Conservation (phyloP, 1,140 invertebrate species). For the Sycophaga agraensis region DNA sequence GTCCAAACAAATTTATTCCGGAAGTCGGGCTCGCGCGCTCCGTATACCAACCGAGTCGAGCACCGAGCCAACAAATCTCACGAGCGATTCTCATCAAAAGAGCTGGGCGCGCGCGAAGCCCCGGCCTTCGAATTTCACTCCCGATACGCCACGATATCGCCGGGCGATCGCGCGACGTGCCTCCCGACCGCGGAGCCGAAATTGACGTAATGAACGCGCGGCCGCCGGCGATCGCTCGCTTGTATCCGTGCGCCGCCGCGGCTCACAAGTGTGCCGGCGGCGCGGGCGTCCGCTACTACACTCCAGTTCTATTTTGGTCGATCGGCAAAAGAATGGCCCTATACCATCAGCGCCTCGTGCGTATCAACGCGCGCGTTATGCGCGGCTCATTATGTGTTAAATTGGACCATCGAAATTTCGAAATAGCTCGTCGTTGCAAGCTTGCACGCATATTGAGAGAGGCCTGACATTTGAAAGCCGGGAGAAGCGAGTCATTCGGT, state of each 20-base stretch:
- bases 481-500: no score
- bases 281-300: not conserved
- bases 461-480: no score
- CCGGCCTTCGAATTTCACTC: not conserved
- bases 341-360: no score
- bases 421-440: no score
- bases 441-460: no score
- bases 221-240: no score
- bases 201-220: no score
- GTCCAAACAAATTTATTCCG: slow-evolving; percentile 13
- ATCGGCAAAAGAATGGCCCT: slow-evolving; percentile 4
- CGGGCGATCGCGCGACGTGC: no score
- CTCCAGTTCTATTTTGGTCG: slow-evolving; percentile 12
- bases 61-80: slow-evolving; percentile 8
- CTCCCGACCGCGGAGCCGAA: no score
- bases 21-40: not conserved
- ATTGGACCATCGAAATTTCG: no score
- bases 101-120: not conserved
- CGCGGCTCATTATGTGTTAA: not conserved
- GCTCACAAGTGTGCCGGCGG: no score
- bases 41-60: not conserved
- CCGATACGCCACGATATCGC: no score
- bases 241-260: not conserved
- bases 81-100: not conserved
- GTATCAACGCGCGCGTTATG: not conserved